Evolutionary conservation across 2,797 vertebrate genomes (phyloP).

Genomic region (Onychomys torridus): DNA sequence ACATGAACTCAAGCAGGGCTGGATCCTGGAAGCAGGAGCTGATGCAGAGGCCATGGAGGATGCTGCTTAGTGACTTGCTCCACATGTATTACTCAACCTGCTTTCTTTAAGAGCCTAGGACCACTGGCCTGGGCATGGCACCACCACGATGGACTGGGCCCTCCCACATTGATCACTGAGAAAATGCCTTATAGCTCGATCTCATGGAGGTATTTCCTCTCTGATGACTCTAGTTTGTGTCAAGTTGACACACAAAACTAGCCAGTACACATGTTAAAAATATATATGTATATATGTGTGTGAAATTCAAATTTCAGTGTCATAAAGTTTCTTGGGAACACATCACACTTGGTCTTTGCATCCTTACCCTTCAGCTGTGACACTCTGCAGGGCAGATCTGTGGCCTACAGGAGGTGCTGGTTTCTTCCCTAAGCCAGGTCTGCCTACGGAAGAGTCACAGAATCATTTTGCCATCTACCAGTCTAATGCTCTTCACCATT

Average conservation of each 20-base stretch:
- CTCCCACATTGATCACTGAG: neutral
- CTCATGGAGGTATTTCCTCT: neutral
- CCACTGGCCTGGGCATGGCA: neutral
- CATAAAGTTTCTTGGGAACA: neutral
- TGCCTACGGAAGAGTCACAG: neutral
- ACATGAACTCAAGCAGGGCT: neutral
- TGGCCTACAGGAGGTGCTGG: neutral
- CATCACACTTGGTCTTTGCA: neutral
- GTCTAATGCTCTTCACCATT: neutral
- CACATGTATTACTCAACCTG: neutral
- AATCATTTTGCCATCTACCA: neutral
- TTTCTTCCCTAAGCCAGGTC: constrained; percentile 10
- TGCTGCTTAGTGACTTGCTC: neutral
- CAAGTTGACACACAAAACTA: neutral
- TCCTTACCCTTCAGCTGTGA: neutral
- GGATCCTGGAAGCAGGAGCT: neutral
- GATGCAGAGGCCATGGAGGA: neutral
- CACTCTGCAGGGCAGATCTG: neutral
- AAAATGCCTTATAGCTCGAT: neutral
- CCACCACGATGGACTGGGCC: neutral
- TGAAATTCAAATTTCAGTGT: constrained; percentile 18
- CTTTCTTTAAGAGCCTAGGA: neutral
- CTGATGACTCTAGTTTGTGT: neutral
- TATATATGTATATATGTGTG: no score
- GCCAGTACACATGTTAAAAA: neutral